Percentiles rank a stretch among this genome's conserved stretches.
phyloP scores from a whole-genome alignment of 2,888 invertebrate species.

The Campoplex capitator region DNA sequence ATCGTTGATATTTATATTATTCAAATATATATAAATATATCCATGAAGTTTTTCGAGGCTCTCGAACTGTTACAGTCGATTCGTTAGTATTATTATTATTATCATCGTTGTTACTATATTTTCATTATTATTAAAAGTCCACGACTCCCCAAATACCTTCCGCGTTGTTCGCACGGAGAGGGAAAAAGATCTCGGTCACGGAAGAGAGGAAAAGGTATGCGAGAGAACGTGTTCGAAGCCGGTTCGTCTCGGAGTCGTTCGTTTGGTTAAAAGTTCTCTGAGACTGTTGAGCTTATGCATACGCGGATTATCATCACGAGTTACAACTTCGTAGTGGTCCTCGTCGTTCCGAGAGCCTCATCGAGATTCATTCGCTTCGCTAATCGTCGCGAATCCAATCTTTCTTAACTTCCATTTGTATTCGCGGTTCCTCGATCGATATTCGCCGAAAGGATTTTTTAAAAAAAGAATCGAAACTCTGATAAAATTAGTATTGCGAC shows the following conservation, averaged over 20 bases:
- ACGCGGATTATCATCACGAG: slow-evolving; percentile 31
- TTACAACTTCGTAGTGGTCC: neutral
- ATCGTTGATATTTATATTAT: slow-evolving; percentile 5
- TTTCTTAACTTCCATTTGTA: neutral
- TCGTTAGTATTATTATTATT: neutral
- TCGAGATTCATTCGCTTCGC: neutral
- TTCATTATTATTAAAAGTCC: neutral
- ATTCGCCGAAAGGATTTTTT: neutral
- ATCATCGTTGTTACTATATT: neutral
- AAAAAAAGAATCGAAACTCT: neutral
- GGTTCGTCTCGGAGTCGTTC: slow-evolving; percentile 46
- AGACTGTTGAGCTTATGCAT: slow-evolving; percentile 23
- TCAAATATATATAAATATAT: neutral
- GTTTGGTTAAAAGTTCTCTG: slow-evolving; percentile 50
- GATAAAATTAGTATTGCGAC: neutral
- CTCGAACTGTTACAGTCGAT: slow-evolving; percentile 1
- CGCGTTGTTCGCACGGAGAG: slow-evolving; percentile 42
- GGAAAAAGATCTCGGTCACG: slow-evolving; percentile 64
- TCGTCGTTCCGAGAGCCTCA: neutral
- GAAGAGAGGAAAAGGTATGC: slow-evolving; percentile 64
- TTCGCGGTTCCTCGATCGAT: slow-evolving; percentile 13
- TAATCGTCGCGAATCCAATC: neutral
- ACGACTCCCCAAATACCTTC: slow-evolving; percentile 45
- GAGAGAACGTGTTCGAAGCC: slow-evolving; percentile 54
- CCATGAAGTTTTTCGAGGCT: neutral